A percentile compares a stretch with the other conserved stretches of the same genome.
Conservation (phyloP, 2,797 vertebrate genomes). For the Aphelocoma californica region DNA sequence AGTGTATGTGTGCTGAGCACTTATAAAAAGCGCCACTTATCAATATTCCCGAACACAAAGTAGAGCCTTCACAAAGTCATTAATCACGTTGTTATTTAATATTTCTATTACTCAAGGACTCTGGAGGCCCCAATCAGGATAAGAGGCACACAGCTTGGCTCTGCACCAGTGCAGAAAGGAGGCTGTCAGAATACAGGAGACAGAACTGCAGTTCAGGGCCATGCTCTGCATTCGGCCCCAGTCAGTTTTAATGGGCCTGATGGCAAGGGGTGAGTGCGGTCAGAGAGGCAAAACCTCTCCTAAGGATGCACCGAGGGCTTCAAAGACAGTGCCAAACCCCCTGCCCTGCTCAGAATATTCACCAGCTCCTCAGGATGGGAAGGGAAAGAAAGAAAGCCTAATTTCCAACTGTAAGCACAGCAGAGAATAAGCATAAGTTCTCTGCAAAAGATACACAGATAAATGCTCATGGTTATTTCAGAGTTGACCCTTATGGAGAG, state of each 20-base stretch:
- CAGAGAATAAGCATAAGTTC: fast-evolving
- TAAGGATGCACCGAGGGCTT: fast-evolving
- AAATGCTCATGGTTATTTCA: background rate
- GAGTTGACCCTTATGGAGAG: background rate
- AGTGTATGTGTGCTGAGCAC: background rate
- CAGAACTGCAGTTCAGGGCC: background rate
- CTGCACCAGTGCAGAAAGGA: background rate
- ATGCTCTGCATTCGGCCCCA: background rate
- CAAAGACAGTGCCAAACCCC: background rate
- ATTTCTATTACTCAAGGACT: conserved; percentile 18
- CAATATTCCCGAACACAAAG: background rate
- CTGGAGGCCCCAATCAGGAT: conserved; percentile 2
- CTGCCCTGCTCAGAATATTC: fast-evolving
- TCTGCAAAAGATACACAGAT: background rate
- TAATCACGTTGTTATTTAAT: conserved; percentile 39
- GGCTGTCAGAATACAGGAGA: background rate
- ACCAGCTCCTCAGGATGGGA: background rate
- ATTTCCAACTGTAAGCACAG: background rate
- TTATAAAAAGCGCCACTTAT: background rate
- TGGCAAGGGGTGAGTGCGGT: fast-evolving
- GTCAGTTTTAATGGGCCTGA: fast-evolving
- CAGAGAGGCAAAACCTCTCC: background rate
- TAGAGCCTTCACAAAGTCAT: conserved; percentile 3
- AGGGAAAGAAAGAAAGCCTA: background rate
- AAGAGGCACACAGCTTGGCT: conserved; percentile 22